These are phyloP conservation scores for Bellardia bayeri DNA, from an alignment of 2,888 invertebrate species.

Conservation along the genomic window DNA sequence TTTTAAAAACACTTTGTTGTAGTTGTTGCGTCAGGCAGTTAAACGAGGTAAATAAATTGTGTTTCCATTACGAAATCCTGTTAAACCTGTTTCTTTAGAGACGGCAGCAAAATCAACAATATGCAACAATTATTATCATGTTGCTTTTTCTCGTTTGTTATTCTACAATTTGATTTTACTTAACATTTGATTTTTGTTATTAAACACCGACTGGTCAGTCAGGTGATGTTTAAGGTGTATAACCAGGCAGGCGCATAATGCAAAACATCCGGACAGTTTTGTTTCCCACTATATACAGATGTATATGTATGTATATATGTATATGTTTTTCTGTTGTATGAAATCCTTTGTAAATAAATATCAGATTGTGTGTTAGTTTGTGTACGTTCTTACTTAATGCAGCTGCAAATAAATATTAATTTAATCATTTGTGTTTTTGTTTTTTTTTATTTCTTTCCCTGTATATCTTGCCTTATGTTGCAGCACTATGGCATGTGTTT, in stretches of 20 bases:
- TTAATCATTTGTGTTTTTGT: constrained; percentile 12
- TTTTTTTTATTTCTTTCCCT: neutral
- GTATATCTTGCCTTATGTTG: neutral
- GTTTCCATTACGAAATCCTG: constrained; percentile 36
- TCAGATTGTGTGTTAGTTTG: too few relatives aligned
- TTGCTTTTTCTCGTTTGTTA: constrained; percentile 20
- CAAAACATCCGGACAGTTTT: too few relatives aligned
- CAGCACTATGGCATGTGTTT: constrained; percentile 7
- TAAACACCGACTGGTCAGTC: constrained; percentile 34
- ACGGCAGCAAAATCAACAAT: neutral
- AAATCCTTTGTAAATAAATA: too few relatives aligned
- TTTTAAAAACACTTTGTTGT: neutral
- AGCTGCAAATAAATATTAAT: constrained; percentile 36
- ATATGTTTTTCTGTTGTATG: too few relatives aligned
- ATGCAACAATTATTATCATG: too few relatives aligned
- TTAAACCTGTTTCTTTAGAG: constrained; percentile 31
- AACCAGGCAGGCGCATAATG: too few relatives aligned
- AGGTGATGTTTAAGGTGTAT: neutral
- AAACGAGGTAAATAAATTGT: constrained; percentile 9
- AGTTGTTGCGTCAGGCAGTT: too few relatives aligned
- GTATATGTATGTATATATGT: too few relatives aligned
- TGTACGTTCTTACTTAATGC: neutral
- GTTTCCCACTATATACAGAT: too few relatives aligned
- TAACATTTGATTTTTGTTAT: constrained; percentile 21
- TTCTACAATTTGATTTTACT: constrained; percentile 15